Evolutionary conservation across 2,113 vertebrate genomes (phyloP), one percentile per base, ranked within the genome.

Genomic region (Mus musculus): DNA sequence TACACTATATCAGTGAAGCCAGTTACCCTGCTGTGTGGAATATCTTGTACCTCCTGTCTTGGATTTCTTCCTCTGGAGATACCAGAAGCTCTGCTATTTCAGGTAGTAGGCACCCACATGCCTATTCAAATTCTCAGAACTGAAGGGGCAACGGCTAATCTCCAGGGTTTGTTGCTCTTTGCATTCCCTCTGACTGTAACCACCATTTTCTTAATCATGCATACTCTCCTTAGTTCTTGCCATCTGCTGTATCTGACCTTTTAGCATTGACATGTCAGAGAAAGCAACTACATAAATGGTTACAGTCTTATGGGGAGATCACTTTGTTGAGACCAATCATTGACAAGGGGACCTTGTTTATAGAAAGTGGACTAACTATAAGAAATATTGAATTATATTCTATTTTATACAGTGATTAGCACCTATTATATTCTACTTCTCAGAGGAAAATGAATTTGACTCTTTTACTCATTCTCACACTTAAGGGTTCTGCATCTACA

Each of bases 371-470:
- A 5, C 49, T 85, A 76, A 59, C 30, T 22, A 78, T 61, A 87
- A 56, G 12, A 87, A 78, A 75, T 54, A 91, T 52, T 76, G 82
- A 95, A 87, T 72, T 93, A 77, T 4, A 75, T 63, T 9, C 77
- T 94, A 56, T 88, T 95, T 94, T 92, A 42, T 76, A 88, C 11
- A 91, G 24, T 77, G 33, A 86, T 77, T 42, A 63, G 39, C 88
- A 84, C 87, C 67, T 63, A 6, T 80, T 72, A 42, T 88, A 84
- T 49, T 78, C 22, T 90, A 46, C 14, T 56, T 49, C 84, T 67
- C 28, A 39, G 39, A 54, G 78, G 39, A 89, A 96, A 96, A 94
- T 2, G 49, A 49, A 91, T 9, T 67, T 39, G 14, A 49, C 90
- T 95, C 42, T 33, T 92, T 76, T 22, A 52, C 10, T 36, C 93